These are phyloP conservation scores for Novumbra hubbsi DNA, from an alignment of 2,797 vertebrate genomes.

Conservation along the genomic window DNA sequence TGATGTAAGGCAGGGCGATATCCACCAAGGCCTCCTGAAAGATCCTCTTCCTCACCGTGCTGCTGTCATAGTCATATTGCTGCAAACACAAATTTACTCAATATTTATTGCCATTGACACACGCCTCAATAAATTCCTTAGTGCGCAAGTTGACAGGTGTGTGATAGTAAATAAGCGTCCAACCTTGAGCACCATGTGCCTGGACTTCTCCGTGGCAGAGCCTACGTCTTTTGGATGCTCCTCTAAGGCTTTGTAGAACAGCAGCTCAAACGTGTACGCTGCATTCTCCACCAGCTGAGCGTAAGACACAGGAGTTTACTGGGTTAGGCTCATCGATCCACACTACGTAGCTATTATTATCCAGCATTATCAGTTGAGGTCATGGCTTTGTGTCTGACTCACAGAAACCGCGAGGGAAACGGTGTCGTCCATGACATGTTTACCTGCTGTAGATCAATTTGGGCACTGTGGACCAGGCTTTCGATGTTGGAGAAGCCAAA, in stretches of 20 bases:
- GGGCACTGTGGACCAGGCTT: conserved; percentile 82
- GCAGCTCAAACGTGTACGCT: conserved; percentile 80
- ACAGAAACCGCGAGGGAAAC: neutral
- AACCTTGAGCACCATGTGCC: conserved; percentile 88
- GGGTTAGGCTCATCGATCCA: neutral
- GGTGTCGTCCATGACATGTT: neutral
- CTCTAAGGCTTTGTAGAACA: conserved; percentile 72
- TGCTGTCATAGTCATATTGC: conserved; percentile 96
- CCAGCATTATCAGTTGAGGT: neutral
- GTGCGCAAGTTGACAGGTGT: neutral
- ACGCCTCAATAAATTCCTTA: neutral
- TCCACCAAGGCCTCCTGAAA: conserved; percentile 83
- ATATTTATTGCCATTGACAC: neutral
- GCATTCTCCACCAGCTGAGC: conserved; percentile 85
- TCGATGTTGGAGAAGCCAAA: conserved; percentile 78
- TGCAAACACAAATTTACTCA: conserved; percentile 47
- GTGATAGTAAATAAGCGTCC: conserved; percentile 11
- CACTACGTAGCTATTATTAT: neutral
- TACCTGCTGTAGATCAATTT: conserved; percentile 92
- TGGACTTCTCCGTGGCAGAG: conserved; percentile 80
- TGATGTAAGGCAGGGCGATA: conserved; percentile 87
- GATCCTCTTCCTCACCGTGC: conserved; percentile 87
- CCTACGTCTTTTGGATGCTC: conserved; percentile 64
- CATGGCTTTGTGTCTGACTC: neutral
- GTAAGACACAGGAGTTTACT: conserved; percentile 5